phyloP scores from a whole-genome alignment of 30 jellyfish, hydroid and myxozoan species.

The Clytia hemisphaerica region DNA sequence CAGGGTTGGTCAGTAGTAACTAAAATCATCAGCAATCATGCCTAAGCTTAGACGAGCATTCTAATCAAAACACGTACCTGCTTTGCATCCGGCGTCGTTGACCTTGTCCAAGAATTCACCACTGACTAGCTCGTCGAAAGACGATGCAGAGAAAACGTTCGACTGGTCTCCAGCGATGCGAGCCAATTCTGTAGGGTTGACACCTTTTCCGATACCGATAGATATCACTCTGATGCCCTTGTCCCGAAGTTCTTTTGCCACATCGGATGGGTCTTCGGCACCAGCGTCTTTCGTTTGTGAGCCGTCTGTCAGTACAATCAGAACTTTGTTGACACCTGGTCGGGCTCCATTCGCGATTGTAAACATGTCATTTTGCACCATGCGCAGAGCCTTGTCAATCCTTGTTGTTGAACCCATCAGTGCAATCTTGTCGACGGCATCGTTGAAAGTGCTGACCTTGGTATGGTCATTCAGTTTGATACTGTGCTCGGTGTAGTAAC shows the following conservation, averaged over 20 bases:
- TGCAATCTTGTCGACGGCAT: constrained; percentile 62
- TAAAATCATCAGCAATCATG: too few relatives aligned
- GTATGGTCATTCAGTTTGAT: constrained; percentile 36
- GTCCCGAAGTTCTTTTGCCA: constrained; percentile 56
- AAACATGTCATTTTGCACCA: constrained; percentile 43
- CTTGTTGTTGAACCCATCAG: constrained; percentile 62
- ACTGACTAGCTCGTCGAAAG: constrained; percentile 28
- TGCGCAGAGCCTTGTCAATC: constrained; percentile 58
- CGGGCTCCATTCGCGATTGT: constrained; percentile 52
- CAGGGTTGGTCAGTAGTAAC: too few relatives aligned
- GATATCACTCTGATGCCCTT: constrained; percentile 42
- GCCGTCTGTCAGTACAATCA: constrained; percentile 80
- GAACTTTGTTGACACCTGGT: constrained; percentile 40
- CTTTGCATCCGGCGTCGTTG: constrained; percentile 3
- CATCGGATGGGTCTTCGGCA: constrained; percentile 53
- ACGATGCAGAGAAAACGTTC: constrained; percentile 7
- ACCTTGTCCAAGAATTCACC: constrained; percentile 14
- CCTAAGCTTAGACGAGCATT: too few relatives aligned
- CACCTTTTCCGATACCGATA: constrained; percentile 71
- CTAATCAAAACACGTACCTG: too few relatives aligned
- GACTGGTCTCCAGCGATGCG: constrained; percentile 56
- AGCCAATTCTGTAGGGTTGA: constrained; percentile 48
- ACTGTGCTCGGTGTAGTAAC: constrained; percentile 51
- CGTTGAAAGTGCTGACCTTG: constrained; percentile 28
- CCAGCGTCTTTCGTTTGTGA: constrained; percentile 53